Evolutionary conservation across 1,140 invertebrate genomes (phyloP).

Genomic region (Apolygus lucorum): DNA sequence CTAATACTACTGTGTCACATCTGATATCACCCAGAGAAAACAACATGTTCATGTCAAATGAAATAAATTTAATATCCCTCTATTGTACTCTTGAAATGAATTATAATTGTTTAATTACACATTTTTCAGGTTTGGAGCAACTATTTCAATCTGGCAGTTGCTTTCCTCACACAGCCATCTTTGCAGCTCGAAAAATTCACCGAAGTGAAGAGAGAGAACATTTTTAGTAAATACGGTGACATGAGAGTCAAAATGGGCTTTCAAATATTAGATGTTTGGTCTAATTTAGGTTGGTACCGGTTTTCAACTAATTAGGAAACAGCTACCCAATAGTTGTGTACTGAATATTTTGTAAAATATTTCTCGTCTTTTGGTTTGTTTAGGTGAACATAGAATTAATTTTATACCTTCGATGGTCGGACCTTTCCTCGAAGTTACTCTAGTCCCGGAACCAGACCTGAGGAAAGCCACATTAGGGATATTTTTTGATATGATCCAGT

Average conservation of each 20-base stretch:
- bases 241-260: slow-evolving; percentile 89
- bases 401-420: slow-evolving; percentile 91
- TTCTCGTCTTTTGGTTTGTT: slow-evolving; percentile 29
- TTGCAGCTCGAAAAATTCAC: slow-evolving; percentile 80
- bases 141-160: slow-evolving; percentile 80
- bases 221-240: slow-evolving; percentile 74
- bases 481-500: slow-evolving; percentile 96
- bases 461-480: slow-evolving; percentile 86
- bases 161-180: slow-evolving; percentile 78
- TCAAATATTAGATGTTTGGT: slow-evolving; percentile 92
- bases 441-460: slow-evolving; percentile 80
- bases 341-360: background rate
- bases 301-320: slow-evolving; percentile 18
- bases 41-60: too few relatives aligned
- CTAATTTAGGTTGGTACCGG: slow-evolving; percentile 58
- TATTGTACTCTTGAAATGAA: too few relatives aligned
- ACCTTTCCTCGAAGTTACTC: slow-evolving; percentile 85
- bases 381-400: slow-evolving; percentile 68
- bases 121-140: slow-evolving; percentile 75
- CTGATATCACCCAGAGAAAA: too few relatives aligned
- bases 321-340: background rate
- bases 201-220: slow-evolving; percentile 64
- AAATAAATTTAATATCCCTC: too few relatives aligned
- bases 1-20: too few relatives aligned
- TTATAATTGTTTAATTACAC: too few relatives aligned